Evolutionary conservation across 2,888 invertebrate genomes (phyloP), one percentile per base, ranked within the genome.

Genomic region (Argyresthia albistria): DNA sequence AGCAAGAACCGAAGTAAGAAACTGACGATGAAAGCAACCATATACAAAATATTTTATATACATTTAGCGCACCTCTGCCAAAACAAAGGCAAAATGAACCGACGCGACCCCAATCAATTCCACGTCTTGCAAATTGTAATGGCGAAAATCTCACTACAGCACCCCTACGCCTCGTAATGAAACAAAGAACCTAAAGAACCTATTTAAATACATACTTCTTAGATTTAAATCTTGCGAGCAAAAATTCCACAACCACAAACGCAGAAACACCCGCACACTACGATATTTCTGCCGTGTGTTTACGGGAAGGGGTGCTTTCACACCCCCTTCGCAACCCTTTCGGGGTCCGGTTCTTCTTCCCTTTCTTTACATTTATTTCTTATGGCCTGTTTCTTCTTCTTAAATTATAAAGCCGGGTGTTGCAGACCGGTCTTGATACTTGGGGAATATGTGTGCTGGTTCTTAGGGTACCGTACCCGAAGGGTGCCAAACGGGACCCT

Each of bases 311-410:
- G 79, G 83, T 54, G 35, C 79, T 63, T 63, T 71, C 66, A 71
- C 81, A 76, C 83, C 82, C 54, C n/a, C 82, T 73, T 71, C 74
- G 73, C 81, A 86, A 87, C 86, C 87, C 87, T 87, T 87, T 84
- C 77, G 82, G 73, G 78, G 78, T 80, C 77, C 79, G 73, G 80
- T 84, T 86, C 84, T 84, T 86, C 84, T 87, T 86, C 81, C 80
- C 80, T 75, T 81, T 82, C 87, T 87, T 87, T 87, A 82, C 86
- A 87, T 86, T 87, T 87, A 87, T 87, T 87, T 87, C 86, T 87
- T 87, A 87, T 87, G 82, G 84, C 83, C 84, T 87, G 87, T 87
- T 87, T 86, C 87, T 87, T 87, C 87, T 87, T 87, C 86, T 86
- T 87, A 87, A 87, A 87, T 87, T 87, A 86, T 87, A 84, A 84